phyloP scores from a whole-genome alignment of 2,797 vertebrate genomes.

The Sylvia borin region DNA sequence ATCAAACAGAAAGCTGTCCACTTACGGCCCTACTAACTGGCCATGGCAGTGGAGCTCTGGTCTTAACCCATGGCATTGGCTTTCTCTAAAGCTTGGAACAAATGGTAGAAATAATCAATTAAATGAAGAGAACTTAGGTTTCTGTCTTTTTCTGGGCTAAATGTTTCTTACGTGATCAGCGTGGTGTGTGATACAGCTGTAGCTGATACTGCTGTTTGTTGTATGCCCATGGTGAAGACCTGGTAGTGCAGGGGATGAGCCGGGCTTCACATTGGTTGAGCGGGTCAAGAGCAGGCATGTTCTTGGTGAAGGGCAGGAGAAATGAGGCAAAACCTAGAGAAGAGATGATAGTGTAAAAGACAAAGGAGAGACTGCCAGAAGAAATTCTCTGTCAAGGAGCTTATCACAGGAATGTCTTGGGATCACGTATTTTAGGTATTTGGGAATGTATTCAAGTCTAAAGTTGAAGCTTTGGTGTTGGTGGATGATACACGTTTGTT shows the following conservation, averaged over 20 bases:
- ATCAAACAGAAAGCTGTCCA: background rate
- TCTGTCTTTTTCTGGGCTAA: background rate
- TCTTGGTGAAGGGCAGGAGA: background rate
- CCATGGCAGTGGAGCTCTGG: background rate
- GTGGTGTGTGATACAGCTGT: background rate
- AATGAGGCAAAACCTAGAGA: background rate
- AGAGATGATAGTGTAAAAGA: background rate
- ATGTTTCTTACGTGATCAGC: background rate
- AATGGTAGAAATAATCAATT: background rate
- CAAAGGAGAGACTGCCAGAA: background rate
- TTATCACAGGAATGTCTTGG: background rate
- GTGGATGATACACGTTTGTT: background rate
- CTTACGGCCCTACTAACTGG: background rate
- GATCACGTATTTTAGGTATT: background rate
- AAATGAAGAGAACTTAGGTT: background rate
- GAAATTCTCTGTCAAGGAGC: background rate
- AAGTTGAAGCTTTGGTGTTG: background rate
- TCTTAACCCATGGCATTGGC: background rate
- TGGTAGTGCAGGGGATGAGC: background rate
- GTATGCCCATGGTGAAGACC: fast-evolving
- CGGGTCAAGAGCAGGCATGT: background rate
- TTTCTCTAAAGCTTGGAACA: background rate
- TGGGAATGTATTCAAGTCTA: background rate
- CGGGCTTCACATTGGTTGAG: background rate
- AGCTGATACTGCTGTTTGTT: background rate